A percentile compares a stretch with the other conserved stretches of the same genome.
These are phyloP conservation scores for Allolobophora icterica DNA, from an alignment of 2,888 invertebrate species.

Conservation along the genomic window DNA sequence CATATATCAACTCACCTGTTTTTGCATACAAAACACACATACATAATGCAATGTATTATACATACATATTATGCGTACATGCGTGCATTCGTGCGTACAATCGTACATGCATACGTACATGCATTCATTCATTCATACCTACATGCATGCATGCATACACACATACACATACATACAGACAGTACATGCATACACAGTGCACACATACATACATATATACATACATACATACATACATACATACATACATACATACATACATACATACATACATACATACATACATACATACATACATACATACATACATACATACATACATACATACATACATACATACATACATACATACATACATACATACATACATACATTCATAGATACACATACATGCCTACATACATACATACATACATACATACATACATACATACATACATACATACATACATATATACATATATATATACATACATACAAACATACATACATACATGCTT, in stretches of 20 bases:
- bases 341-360: background rate
- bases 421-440: background rate
- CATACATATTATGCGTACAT: too few species aligned
- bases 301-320: background rate
- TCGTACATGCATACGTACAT: too few species aligned
- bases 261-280: background rate
- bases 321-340: background rate
- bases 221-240: too few species aligned
- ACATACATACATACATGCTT: background rate
- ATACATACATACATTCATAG: slow-evolving; percentile 17
- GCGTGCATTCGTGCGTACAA: too few species aligned
- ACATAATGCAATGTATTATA: too few species aligned
- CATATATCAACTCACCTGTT: too few species aligned
- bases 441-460: background rate
- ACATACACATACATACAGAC: too few species aligned
- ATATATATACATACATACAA: background rate
- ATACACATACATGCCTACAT: background rate
- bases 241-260: background rate
- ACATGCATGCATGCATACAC: too few species aligned
- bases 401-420: slow-evolving; percentile 2
- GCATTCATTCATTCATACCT: too few species aligned
- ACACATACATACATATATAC: too few species aligned
- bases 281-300: background rate
- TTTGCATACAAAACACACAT: too few species aligned
- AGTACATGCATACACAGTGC: too few species aligned